Base-by-base conservation (phyloP, 2,888 invertebrate species). In the Melolontha melolontha region DNA sequence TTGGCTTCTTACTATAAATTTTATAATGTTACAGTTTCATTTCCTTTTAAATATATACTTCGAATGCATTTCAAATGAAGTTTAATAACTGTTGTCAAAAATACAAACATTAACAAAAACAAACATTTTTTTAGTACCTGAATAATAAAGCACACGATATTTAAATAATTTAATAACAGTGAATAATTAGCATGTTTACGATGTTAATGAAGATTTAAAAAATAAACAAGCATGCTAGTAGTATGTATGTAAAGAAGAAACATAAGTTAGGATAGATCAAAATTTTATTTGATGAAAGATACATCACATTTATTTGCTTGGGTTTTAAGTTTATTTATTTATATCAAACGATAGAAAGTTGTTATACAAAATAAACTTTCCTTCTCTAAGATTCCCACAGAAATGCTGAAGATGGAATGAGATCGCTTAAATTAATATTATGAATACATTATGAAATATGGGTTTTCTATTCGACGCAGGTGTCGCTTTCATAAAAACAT, bases 311-410 rank as follows among this genome's bases (percentile, higher is more conserved):
- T 5, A 8, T 49, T 17, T 22, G 11, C 22, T 49, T 49, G 8
- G 49, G 8, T 22, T 17, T 17, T 6, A 34, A 8, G 2, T 34
- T 6, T 62, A 62, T 49, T 59, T 62, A 39, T 62, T 42, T 47
- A 29, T 47, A 29, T 39, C 47, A 34, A 47, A 62, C 34, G 59
- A 47, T 47, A 47, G 47, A 62, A 62, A 62, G 59, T 49, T 62
- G 49, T 29, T 29, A 29, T 34, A 62, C 16, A 34, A 16, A 62
- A 62, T 22, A 16, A 62, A 62, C 59, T 62, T 62, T 62, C 59
- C 47, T 59, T 59, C 34, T 59, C 14, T 47, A 62, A 22, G 34
- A 47, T 29, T 47, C 47, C 14, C 16, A 16, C 11, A 12, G 59
- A 12, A 59, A 34, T 34, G 10, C 44, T 44, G 22, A 34, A 47